Conservation (phyloP, 2,888 invertebrate species). For the Epistrophella euchroma region DNA sequence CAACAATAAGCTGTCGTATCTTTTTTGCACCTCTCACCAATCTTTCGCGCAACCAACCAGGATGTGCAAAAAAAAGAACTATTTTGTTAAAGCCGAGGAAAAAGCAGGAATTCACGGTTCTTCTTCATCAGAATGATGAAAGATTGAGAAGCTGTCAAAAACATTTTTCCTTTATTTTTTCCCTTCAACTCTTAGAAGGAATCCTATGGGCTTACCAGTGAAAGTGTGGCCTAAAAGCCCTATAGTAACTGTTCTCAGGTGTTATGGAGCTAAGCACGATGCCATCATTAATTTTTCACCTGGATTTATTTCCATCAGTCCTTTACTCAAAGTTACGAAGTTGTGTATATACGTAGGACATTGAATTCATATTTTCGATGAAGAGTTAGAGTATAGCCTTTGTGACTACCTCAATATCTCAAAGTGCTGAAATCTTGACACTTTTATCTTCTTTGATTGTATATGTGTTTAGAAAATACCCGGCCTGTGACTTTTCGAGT, state of each 20-base stretch:
- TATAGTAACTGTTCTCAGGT: slow-evolving; percentile 21
- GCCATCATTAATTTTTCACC: slow-evolving; percentile 47
- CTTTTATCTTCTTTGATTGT: slow-evolving; percentile 21
- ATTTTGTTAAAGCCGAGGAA: not conserved
- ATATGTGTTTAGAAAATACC: not conserved
- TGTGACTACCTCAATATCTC: slow-evolving; percentile 25
- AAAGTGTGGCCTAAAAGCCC: slow-evolving; percentile 25
- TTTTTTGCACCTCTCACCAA: slow-evolving; percentile 20
- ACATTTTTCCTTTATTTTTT: slow-evolving; percentile 1
- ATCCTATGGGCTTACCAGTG: not conserved
- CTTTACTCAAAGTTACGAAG: not conserved
- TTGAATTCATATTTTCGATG: not conserved
- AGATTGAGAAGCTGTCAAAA: slow-evolving; percentile 42
- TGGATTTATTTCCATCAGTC: slow-evolving; percentile 40
- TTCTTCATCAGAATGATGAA: slow-evolving; percentile 28
- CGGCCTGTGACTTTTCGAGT: slow-evolving; percentile 10
- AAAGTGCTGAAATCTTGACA: slow-evolving; percentile 48
- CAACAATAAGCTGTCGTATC: slow-evolving; percentile 32
- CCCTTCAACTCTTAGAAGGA: not conserved
- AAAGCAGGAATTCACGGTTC: slow-evolving; percentile 10
- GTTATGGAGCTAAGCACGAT: slow-evolving; percentile 29
- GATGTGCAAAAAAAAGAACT: not conserved
- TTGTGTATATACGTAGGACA: not conserved
- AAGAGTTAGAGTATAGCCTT: slow-evolving; percentile 13
- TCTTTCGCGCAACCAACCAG: slow-evolving; percentile 14